phyloP scores from a whole-genome alignment of 2,888 invertebrate species.

The Didymodactylos carnosus region DNA sequence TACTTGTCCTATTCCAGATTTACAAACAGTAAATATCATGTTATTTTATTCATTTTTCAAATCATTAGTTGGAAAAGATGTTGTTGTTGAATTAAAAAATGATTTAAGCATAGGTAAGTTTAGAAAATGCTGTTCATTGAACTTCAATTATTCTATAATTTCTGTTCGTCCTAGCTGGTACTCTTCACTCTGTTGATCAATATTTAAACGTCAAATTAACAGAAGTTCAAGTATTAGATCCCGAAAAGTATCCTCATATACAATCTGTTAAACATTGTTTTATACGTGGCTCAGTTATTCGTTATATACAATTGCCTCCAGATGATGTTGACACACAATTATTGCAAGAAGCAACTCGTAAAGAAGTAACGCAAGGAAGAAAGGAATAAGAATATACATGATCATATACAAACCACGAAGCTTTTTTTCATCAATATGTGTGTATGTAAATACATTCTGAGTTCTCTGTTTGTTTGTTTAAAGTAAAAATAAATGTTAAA shows the following conservation, averaged over 20 bases:
- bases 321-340: conserved; percentile 96
- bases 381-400: background rate
- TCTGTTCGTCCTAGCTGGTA: too few relatives aligned
- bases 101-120: conserved; percentile 87
- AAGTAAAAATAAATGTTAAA: too few relatives aligned
- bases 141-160: too few relatives aligned
- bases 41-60: conserved; percentile 98
- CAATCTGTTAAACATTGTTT: conserved; percentile 91
- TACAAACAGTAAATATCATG: too few relatives aligned
- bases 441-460: too few relatives aligned
- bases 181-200: conserved; percentile 93
- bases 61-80: conserved; percentile 89
- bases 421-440: too few relatives aligned
- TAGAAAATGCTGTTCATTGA: too few relatives aligned
- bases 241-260: conserved; percentile 93
- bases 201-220: conserved; percentile 93
- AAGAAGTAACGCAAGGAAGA: conserved; percentile 50
- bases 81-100: conserved; percentile 93
- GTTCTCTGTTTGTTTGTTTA: too few relatives aligned
- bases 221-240: conserved; percentile 90
- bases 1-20: too few relatives aligned
- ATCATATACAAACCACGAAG: background rate
- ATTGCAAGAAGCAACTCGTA: conserved; percentile 85
- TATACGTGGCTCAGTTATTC: conserved; percentile 88
- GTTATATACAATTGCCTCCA: conserved; percentile 89